A percentile compares a stretch with the other conserved stretches of the same genome.
phyloP scores from a whole-genome alignment of 2,113 vertebrate genomes.

The Spizaetus ornatus region DNA sequence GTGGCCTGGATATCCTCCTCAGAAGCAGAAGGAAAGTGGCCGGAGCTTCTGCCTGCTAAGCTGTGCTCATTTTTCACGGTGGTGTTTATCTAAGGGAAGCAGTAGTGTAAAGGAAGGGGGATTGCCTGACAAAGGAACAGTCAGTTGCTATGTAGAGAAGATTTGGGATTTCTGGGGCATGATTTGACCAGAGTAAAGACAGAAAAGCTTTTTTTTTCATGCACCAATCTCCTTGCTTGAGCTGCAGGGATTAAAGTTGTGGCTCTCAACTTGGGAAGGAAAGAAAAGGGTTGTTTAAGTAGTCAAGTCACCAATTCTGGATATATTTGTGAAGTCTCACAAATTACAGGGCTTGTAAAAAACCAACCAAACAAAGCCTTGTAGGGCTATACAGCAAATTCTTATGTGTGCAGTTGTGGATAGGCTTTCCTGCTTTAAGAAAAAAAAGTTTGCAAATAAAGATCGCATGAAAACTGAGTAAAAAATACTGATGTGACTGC shows the following conservation, averaged over 20 bases:
- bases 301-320: background rate
- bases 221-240: background rate
- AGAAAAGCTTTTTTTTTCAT: background rate
- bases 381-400: background rate
- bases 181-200: background rate
- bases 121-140: background rate
- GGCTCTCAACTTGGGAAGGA: background rate
- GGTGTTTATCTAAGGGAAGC: background rate
- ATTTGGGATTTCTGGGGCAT: background rate
- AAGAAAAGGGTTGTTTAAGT: background rate
- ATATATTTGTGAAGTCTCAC: background rate
- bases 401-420: background rate
- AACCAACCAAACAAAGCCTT: background rate
- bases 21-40: background rate
- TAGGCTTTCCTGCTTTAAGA: background rate
- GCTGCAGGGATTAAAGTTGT: background rate
- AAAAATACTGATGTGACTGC: background rate
- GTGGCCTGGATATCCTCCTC: background rate
- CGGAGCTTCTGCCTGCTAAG: background rate
- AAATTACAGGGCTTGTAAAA: background rate
- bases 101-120: background rate
- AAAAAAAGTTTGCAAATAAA: background rate
- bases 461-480: background rate
- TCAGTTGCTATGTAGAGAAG: background rate
- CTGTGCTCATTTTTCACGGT: fast-evolving